These are phyloP conservation scores for Megaptera novaeangliae DNA, from an alignment of 2,113 vertebrate genomes.

Conservation along the genomic window DNA sequence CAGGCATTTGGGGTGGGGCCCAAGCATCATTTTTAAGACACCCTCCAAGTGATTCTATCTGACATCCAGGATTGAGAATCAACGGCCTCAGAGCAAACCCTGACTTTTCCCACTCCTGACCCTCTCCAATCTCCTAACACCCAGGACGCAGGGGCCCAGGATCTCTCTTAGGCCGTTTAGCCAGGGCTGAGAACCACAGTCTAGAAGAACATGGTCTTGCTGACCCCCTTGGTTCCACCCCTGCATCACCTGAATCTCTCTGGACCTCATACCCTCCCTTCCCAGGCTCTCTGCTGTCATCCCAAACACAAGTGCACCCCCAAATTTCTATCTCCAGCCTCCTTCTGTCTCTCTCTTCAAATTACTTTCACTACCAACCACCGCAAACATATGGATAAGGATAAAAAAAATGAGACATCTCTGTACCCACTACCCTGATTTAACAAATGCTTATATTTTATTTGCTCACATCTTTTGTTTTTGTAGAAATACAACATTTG, in stretches of 20 bases:
- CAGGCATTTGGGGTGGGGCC: background rate
- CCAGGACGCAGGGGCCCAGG: background rate
- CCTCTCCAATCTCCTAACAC: background rate
- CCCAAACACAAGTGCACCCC: background rate
- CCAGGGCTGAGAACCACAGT: background rate
- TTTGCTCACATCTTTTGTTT: background rate
- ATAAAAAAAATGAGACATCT: background rate
- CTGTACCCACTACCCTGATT: too few relatives aligned
- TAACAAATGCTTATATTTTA: background rate
- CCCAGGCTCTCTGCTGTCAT: background rate
- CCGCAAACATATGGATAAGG: background rate
- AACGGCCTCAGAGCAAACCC: background rate
- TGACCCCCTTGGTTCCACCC: background rate
- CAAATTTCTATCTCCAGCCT: background rate
- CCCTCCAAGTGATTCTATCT: background rate
- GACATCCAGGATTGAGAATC: background rate
- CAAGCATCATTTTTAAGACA: background rate
- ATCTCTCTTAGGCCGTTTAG: background rate
- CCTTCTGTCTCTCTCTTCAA: background rate
- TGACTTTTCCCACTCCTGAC: background rate
- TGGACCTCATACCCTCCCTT: background rate
- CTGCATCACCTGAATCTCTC: background rate
- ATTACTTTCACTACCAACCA: background rate
- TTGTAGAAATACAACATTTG: background rate
- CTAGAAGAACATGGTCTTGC: background rate